phyloP scores from a whole-genome alignment of 2,888 invertebrate species.

The Chloroclysta siterata region DNA sequence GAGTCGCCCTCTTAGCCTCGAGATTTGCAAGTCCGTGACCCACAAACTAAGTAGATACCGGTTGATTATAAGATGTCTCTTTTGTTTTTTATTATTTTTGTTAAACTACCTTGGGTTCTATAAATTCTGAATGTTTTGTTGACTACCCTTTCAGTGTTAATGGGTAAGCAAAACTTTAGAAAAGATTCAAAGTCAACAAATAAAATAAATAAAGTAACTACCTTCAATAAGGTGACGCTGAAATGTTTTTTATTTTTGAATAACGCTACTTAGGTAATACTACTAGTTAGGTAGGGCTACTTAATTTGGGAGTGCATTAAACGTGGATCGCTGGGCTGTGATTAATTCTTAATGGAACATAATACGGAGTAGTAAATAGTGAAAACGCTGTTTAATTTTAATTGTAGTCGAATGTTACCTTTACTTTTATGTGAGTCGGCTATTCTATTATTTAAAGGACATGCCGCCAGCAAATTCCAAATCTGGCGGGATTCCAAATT shows the following conservation, averaged over 20 bases:
- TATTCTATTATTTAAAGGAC: constrained; percentile 79
- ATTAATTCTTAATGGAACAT: background rate
- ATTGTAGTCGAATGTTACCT: constrained; percentile 58
- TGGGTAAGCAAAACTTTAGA: too few species aligned
- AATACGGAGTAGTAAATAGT: background rate
- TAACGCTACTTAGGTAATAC: too few species aligned
- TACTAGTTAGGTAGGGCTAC: too few species aligned
- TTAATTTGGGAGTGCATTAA: too few species aligned
- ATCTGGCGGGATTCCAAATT: constrained; percentile 80
- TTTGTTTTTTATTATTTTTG: background rate
- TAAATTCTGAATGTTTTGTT: background rate
- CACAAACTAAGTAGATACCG: constrained; percentile 55
- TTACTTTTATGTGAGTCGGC: constrained; percentile 62
- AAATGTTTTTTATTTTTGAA: too few species aligned
- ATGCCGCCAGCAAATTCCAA: constrained; percentile 73
- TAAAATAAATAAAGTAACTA: too few species aligned
- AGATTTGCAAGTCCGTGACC: constrained; percentile 56
- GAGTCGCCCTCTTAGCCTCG: constrained; percentile 53
- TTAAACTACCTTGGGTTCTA: background rate
- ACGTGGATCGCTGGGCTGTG: background rate
- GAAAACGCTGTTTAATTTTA: constrained; percentile 41
- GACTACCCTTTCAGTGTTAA: too few species aligned
- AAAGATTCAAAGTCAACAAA: too few species aligned
- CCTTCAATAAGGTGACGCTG: too few species aligned
- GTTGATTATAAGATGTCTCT: constrained; percentile 14